Evolutionary conservation across 2,113 vertebrate species (phyloP).

Genomic region (Xiphophorus maculatus): DNA sequence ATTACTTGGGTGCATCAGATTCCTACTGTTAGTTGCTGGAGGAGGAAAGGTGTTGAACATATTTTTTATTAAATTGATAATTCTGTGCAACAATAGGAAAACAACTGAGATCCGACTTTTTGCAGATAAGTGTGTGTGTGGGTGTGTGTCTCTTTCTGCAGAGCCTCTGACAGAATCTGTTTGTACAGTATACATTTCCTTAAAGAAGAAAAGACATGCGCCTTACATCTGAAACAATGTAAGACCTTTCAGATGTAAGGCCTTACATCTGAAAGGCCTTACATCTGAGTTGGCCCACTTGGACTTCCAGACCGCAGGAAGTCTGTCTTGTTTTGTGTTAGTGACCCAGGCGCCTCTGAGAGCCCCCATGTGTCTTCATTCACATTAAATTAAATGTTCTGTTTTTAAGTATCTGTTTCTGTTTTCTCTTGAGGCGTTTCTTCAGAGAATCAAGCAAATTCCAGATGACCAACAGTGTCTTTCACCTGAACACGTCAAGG

Average conservation of each 20-base stretch:
- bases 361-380: not conserved
- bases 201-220: constrained; percentile 16
- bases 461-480: constrained; percentile 92
- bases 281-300: constrained; percentile 8
- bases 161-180: constrained; percentile 2
- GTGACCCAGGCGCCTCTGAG: not conserved
- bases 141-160: constrained; percentile 9
- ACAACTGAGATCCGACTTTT: constrained; percentile 1
- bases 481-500: constrained; percentile 95
- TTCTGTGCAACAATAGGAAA: constrained; percentile 2
- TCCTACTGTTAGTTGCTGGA: constrained; percentile 10
- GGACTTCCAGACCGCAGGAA: constrained; percentile 6
- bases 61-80: not conserved
- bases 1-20: constrained; percentile 34
- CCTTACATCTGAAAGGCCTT: not conserved
- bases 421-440: constrained; percentile 85
- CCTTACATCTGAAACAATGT: constrained; percentile 15
- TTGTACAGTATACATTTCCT: constrained; percentile 17
- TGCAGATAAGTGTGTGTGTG: not conserved
- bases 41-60: not conserved
- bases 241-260: too few species aligned
- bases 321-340: not conserved
- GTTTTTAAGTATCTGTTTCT: not conserved
- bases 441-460: constrained; percentile 92
- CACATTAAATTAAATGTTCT: not conserved